Conservation (phyloP, 1,140 invertebrate genomes). For the Ostrea denselamellosa region DNA sequence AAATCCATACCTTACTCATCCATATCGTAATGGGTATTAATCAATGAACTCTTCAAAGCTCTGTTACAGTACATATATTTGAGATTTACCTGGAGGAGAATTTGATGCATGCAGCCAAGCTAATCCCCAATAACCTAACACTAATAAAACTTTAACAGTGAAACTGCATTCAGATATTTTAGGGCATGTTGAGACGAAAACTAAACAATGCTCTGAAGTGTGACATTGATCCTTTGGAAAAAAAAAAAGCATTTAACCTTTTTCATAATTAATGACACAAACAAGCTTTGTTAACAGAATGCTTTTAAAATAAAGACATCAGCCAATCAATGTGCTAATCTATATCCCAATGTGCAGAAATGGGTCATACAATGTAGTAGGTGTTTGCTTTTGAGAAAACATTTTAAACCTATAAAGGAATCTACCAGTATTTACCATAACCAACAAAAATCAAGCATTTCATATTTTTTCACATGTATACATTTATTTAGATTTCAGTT, state of each 20-base stretch:
- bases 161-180: background rate
- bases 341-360: background rate
- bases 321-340: background rate
- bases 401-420: no score
- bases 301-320: background rate
- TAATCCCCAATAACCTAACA: background rate
- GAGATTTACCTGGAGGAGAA: background rate
- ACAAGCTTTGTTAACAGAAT: background rate
- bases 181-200: background rate
- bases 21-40: background rate
- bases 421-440: no score
- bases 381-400: no score
- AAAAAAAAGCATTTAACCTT: background rate
- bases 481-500: no score
- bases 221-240: background rate
- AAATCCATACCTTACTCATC: conserved; percentile 24
- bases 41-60: background rate
- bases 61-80: background rate
- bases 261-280: conserved; percentile 31
- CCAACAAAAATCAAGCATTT: no score
- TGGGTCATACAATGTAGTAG: no score
- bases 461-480: no score
- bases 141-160: background rate
- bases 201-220: background rate
- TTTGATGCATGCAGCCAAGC: background rate